Base-by-base conservation (phyloP, 2,888 invertebrate genomes). In the Elmis aenea region DNA sequence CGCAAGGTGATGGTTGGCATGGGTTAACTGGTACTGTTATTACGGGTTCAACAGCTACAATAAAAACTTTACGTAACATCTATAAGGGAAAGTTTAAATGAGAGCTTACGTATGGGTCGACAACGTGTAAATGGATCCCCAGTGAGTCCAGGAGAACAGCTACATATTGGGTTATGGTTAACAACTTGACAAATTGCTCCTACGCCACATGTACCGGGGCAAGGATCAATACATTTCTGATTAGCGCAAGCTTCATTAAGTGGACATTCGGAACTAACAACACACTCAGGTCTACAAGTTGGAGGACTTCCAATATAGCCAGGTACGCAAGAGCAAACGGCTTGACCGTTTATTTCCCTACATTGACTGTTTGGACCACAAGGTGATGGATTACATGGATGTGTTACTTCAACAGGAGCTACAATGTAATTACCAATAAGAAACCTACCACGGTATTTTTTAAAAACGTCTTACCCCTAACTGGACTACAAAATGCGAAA, bases 1-100 rank as follows among this genome's bases (percentile, higher is more conserved):
- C 89, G 60, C 89, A 89, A 2, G 87, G 86, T 5, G 81, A 79
- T 25, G 81, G 82, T 6, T 74, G 64, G 55, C 83, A 83, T 2
- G 82, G 81, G 59, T 82, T 75, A 43, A 51, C 52, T 3, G 75
- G 71, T 33, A 76, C 71, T 32, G 67, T 62, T 22, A 64, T 40
- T 26, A 61, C 55, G 18, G 72, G 72, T 46, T 18, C 18, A 18
- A 6, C 18, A 18, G 5, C 18, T 18, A 18, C 5, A 18, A 18
- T 18, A 6, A 5, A 8, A 18, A 18, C 8, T 18, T 18, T 6
- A 8, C 8, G 18, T n/a, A n/a, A n/a, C n/a, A n/a, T n/a, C n/a
- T n/a, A n/a, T n/a, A n/a, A n/a, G n/a, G n/a, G n/a, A n/a, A n/a
- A n/a, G n/a, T n/a, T 18, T 5, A 18, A 10, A 16, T 5, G 13